Evolutionary conservation across 2,113 vertebrate genomes (phyloP).

Genomic region (Gnathonemus echidnorhynchus): DNA sequence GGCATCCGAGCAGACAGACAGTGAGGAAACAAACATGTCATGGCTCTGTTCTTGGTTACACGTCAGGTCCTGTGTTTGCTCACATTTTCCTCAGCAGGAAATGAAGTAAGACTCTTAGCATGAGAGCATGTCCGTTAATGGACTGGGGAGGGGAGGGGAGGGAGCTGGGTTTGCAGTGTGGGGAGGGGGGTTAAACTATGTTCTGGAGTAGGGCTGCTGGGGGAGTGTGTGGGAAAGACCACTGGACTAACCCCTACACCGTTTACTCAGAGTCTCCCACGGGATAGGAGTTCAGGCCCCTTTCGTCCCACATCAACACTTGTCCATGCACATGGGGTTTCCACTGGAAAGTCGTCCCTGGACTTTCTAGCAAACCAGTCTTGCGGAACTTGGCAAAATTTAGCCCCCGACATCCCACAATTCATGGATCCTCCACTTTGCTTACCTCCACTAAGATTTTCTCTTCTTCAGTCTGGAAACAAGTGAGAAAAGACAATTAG

Average conservation of each 20-base stretch:
- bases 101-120: slow-evolving; percentile 30
- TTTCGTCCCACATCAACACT: background rate
- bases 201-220: background rate
- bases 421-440: background rate
- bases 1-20: slow-evolving; percentile 45
- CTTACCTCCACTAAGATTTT: slow-evolving; percentile 33
- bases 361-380: background rate
- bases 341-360: background rate
- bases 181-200: background rate
- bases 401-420: background rate
- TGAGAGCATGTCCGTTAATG: slow-evolving; percentile 12
- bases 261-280: background rate
- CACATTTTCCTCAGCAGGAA: slow-evolving; percentile 34
- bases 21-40: slow-evolving; percentile 33
- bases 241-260: background rate
- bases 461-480: slow-evolving; percentile 53
- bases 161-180: too few relatives aligned
- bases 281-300: background rate
- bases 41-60: slow-evolving; percentile 14
- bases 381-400: background rate
- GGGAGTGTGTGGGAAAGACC: background rate
- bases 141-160: background rate
- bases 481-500: background rate
- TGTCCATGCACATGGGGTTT: background rate
- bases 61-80: background rate